phyloP scores from a whole-genome alignment of 2,113 vertebrate species.

The Uropsilus gracilis region DNA sequence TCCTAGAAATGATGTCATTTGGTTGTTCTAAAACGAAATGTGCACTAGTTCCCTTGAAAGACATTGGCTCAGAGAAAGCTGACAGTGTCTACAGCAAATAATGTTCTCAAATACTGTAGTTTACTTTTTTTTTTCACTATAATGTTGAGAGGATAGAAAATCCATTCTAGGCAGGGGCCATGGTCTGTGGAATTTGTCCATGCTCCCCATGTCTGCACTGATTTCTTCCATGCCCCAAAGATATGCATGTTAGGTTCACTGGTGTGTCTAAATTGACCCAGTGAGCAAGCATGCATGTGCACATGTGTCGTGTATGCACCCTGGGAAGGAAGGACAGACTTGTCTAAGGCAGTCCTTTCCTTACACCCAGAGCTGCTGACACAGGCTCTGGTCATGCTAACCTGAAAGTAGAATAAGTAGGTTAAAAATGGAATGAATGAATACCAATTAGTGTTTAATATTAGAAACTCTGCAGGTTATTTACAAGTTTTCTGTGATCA shows the following conservation, averaged over 20 bases:
- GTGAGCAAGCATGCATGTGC: too few relatives aligned
- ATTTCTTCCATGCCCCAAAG: too few relatives aligned
- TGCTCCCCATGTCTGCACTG: neutral
- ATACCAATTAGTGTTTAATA: neutral
- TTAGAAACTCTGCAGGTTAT: neutral
- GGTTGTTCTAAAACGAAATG: conserved; percentile 33
- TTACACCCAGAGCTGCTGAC: neutral
- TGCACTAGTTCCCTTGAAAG: conserved; percentile 21
- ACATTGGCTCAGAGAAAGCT: neutral
- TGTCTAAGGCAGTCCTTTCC: neutral
- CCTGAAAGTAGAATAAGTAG: too few relatives aligned
- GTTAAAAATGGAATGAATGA: neutral
- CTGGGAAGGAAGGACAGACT: neutral
- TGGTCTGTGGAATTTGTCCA: neutral
- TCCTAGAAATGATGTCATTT: conserved; percentile 57
- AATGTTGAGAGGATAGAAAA: neutral
- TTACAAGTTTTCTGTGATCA: neutral
- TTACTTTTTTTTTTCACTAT: neutral
- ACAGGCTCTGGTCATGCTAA: neutral
- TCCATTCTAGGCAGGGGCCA: neutral
- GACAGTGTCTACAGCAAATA: neutral
- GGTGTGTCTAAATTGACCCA: too few relatives aligned
- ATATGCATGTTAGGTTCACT: too few relatives aligned
- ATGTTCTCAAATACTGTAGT: neutral
- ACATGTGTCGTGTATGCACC: neutral